Base-by-base conservation (phyloP, 2,113 vertebrate genomes). In the Peucedramus taeniatus region DNA sequence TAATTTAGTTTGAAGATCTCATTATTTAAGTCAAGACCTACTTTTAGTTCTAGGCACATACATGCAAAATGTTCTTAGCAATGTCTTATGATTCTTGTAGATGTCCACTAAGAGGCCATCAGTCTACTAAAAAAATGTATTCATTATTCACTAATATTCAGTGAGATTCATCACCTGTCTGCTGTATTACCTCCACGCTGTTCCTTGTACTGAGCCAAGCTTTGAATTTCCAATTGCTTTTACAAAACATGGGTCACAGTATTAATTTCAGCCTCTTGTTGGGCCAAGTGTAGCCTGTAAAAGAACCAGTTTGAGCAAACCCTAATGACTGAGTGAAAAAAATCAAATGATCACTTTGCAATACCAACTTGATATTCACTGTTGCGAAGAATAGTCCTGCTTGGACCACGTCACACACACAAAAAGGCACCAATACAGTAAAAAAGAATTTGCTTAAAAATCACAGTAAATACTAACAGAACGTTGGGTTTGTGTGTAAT, bases 1-100 rank as follows among this genome's bases (percentile, higher is more conserved):
- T 89, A 93, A 91, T 96, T 78, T 90, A 61, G 18, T 50, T 57
- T 85, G 81, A 94, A 91, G 75, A 79, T 65, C n/a, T 85, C 91
- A 87, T 94, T 85, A 93, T 82, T 95, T 83, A 89, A 87, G 64
- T 81, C 80, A 87, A 79, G 78, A 93, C 61, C 57, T 91, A 18
- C 76, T 89, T 95, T 81, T 63, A 78, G 72, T 83, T 95, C 68
- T 63, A 87, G 81, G 63, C 83, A 94, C 44, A 93, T 30, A 33
- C 6, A 87, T 12, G 13, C 14, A 8, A 95, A 93, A 79, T 63
- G 17, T 72, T 93, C 70, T 83, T 26, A 85, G 53, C 40, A 68
- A 45, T 27, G 5, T 75, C 60, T 87, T 56, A 68, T 42, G 69
- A 49, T 82, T 96, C 78, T 57, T 87, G 61, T 40, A 79, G 42